Conservation (phyloP, 2,888 invertebrate genomes). For the Chloroclystis v-ata region DNA sequence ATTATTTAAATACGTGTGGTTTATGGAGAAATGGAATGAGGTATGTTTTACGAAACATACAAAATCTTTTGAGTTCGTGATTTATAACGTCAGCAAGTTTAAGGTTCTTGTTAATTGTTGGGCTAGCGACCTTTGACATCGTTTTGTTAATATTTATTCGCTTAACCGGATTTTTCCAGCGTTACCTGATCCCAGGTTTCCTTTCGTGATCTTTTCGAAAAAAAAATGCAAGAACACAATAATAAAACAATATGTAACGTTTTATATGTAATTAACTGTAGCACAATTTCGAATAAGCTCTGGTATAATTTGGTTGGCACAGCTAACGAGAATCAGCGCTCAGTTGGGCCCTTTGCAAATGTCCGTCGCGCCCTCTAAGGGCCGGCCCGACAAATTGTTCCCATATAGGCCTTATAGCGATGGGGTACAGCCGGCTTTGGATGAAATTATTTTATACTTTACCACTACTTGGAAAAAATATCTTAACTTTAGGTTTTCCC, state of each 20-base stretch:
- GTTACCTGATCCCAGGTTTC: no score
- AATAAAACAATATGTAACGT: no score
- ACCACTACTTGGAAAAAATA: no score
- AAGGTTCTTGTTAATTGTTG: no score
- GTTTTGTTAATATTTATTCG: no score
- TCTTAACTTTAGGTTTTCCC: no score
- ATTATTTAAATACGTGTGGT: conserved; percentile 38
- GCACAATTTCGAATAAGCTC: no score
- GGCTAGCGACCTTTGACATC: no score
- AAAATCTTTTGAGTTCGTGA: background rate
- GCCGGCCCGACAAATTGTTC: conserved; percentile 26
- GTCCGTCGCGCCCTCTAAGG: conserved; percentile 44
- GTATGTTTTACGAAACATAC: conserved; percentile 11
- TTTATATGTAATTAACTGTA: no score
- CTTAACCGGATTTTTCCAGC: no score
- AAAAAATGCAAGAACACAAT: no score
- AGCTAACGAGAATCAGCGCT: conserved; percentile 71
- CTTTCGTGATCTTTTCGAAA: no score
- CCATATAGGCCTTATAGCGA: conserved; percentile 13
- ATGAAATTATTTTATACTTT: background rate
- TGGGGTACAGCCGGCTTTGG: conserved; percentile 8
- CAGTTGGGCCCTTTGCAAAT: conserved; percentile 62
- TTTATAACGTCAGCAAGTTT: background rate
- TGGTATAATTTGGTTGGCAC: conserved; percentile 62
- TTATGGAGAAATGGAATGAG: conserved; percentile 6